Percentiles rank a stretch among this genome's conserved stretches.
phyloP scores from a whole-genome alignment of 2,113 vertebrate species.

The Trochalopteron elliotii region DNA sequence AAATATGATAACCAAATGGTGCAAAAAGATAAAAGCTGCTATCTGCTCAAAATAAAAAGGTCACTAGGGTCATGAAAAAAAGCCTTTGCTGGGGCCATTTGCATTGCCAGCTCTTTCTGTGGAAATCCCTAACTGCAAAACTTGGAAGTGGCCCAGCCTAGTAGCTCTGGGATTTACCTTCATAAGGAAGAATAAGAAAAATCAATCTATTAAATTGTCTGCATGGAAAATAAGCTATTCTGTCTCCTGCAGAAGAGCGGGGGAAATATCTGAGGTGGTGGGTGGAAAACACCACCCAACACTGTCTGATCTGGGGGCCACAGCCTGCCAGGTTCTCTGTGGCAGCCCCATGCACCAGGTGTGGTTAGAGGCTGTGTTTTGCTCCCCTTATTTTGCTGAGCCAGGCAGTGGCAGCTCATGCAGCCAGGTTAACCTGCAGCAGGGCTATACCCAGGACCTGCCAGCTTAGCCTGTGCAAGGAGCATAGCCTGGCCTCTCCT shows the following conservation, averaged over 20 bases:
- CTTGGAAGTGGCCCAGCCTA: neutral
- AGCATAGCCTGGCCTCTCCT: neutral
- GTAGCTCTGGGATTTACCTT: neutral
- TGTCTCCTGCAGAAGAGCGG: neutral
- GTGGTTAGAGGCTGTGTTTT: neutral
- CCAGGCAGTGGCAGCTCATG: neutral
- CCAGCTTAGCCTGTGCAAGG: neutral
- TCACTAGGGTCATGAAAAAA: neutral
- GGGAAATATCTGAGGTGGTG: neutral
- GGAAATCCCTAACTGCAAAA: neutral
- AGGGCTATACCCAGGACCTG: neutral
- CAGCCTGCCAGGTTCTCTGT: neutral
- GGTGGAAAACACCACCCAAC: neutral
- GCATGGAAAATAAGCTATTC: neutral
- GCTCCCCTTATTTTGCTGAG: neutral
- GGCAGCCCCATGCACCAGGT: accelerated
- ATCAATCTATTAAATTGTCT: neutral
- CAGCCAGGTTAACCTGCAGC: neutral
- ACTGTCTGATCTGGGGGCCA: accelerated
- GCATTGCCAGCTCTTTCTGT: neutral
- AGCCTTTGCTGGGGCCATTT: neutral
- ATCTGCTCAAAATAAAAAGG: neutral
- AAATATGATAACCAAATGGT: neutral
- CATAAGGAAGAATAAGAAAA: neutral
- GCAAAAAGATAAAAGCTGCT: conserved; percentile 3